Conservation (phyloP, 2,888 invertebrate species). For the Pachydiplax longipennis region DNA sequence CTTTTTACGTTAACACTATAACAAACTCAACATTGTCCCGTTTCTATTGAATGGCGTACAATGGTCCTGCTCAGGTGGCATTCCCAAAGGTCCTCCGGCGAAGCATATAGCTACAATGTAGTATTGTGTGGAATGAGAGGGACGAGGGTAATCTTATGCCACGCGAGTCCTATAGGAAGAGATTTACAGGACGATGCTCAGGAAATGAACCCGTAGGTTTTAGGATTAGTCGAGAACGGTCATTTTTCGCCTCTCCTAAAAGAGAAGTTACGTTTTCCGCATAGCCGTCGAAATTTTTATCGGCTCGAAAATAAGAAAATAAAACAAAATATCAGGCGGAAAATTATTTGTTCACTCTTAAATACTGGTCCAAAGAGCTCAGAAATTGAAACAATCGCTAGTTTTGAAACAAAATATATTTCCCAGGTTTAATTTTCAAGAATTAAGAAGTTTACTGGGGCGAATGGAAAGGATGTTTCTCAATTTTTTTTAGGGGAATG, state of each 20-base stretch:
- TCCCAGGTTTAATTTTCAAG: no score
- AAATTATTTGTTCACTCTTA: no score
- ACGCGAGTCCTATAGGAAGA: not conserved
- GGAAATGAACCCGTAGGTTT: not conserved
- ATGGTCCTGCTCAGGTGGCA: not conserved
- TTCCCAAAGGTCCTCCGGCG: not conserved
- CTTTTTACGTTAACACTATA: conserved; percentile 7
- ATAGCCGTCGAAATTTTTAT: no score
- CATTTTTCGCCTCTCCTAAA: no score
- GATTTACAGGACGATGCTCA: not conserved
- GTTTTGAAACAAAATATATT: no score
- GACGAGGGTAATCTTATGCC: not conserved
- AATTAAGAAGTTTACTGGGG: no score
- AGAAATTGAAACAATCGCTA: no score
- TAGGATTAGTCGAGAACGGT: not conserved
- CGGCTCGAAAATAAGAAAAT: no score
- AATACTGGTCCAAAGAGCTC: no score
- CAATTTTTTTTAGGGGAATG: no score
- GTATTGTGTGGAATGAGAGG: not conserved
- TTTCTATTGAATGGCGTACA: not conserved
- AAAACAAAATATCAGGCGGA: no score
- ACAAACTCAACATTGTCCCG: not conserved
- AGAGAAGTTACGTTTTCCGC: not conserved
- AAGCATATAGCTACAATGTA: not conserved
- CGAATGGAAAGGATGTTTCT: no score